Base-by-base conservation (phyloP, 2,797 vertebrate species). In the Bradypodion ventrale region DNA sequence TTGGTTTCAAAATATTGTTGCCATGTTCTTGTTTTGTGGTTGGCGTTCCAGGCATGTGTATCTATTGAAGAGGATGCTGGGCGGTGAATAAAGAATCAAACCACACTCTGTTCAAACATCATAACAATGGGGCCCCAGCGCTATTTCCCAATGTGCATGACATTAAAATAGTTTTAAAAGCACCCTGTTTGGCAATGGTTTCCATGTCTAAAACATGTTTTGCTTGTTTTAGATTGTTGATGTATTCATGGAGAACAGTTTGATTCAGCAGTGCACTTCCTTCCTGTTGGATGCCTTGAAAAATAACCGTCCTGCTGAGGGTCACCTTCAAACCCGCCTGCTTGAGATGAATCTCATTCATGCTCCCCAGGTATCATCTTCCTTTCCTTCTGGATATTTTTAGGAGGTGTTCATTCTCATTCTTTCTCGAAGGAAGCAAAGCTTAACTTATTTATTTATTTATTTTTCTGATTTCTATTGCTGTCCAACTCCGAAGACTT, bases 261-360 rank as follows among this genome's bases (percentile, higher is more conserved):
- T 98, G 87, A 96, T 99, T 87, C 98, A 99, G 96, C 98, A 98
- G 87, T 98, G 98, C 90, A 98, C 98, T 0, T 98, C 98, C 59
- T 98, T 99, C 92, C 92, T 99, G 68, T 88, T 99, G 93, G 98
- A 98, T 84, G 97, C 97, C 56, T 90, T 99, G 87, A 98, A 98
- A 93, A 98, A 97, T 93, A 98, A 98, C 90, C 95, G 94, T 1
- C 97, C 97, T 0, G 93, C 97, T 2, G 98, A 99, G 92, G 97
- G 98, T 29, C 97, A 97, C 86, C 94, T 98, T 76, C 98, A 99
- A 92, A 98, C 98, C 42, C 97, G 97, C 40, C 96, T 99, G 32
- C 94, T 99, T 75, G 98, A 99, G 93, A 98, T 99, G 98, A 99
- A 98, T 92, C 96, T 99, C 91, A 97, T 98, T 78, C 98, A 98